Evolutionary conservation across 2,113 vertebrate genomes (phyloP).

Genomic region (Scopus umbretta): DNA sequence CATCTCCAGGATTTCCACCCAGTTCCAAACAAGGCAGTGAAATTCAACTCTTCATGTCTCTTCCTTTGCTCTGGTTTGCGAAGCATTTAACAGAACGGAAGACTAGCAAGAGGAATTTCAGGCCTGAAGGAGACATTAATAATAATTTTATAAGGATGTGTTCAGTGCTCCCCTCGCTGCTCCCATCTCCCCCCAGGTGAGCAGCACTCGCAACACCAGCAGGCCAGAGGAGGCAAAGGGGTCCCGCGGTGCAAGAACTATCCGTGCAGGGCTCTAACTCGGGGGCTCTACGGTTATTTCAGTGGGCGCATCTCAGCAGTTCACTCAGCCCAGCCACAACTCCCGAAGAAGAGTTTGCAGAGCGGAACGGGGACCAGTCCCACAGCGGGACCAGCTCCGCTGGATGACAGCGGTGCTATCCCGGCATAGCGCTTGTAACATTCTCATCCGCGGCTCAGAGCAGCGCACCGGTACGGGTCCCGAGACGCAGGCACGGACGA

Average conservation of each 20-base stretch:
- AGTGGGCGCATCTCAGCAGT: background rate
- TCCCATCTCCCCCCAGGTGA: slow-evolving; percentile 29
- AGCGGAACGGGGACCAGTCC: background rate
- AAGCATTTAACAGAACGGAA: slow-evolving; percentile 57
- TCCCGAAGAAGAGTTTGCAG: background rate
- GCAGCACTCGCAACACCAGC: background rate
- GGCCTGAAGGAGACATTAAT: slow-evolving; percentile 64
- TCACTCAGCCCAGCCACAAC: background rate
- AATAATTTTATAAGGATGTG: slow-evolving; percentile 27
- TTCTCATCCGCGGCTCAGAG: background rate
- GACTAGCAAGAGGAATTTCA: slow-evolving; percentile 68
- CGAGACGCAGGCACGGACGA: background rate
- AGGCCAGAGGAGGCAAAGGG: background rate
- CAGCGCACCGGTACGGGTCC: background rate
- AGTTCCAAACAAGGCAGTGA: slow-evolving; percentile 65
- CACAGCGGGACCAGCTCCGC: background rate
- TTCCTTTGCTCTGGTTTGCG: slow-evolving; percentile 61
- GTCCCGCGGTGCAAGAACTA: background rate
- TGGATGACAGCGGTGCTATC: background rate
- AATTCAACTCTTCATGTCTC: slow-evolving; percentile 66
- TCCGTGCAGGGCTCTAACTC: background rate
- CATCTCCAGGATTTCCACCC: slow-evolving; percentile 65
- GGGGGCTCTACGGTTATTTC: background rate
- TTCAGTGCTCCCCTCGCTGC: background rate
- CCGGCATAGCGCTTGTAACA: background rate